phyloP scores from a whole-genome alignment of 2,888 invertebrate genomes.

The Luperina nickerlii region DNA sequence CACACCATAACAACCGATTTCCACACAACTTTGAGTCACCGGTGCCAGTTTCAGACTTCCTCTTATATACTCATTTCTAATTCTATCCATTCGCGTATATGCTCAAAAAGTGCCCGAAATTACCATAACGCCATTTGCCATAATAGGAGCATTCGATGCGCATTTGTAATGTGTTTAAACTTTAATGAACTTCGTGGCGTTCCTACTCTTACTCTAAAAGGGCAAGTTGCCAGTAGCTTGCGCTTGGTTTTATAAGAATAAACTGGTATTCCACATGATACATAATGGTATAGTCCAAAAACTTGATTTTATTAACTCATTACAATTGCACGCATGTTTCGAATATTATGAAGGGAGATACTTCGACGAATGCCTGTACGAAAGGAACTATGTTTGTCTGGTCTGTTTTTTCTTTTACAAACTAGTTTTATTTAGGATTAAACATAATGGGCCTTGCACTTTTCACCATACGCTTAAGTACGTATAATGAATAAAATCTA shows the following conservation, averaged over 20 bases:
- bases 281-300: conserved; percentile 22
- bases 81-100: background rate
- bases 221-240: conserved; percentile 24
- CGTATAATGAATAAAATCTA: background rate
- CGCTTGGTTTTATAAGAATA: conserved; percentile 16
- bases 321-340: conserved; percentile 22
- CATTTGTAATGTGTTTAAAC: conserved; percentile 12
- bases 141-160: background rate
- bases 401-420: conserved; percentile 5
- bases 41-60: background rate
- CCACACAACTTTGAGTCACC: background rate
- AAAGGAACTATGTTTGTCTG: background rate
- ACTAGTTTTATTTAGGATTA: background rate
- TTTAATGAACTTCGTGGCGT: conserved; percentile 15
- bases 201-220: conserved; percentile 31
- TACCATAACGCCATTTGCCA: background rate
- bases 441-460: background rate
- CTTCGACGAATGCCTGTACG: background rate
- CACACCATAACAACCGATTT: background rate
- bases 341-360: conserved; percentile 12
- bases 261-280: conserved; percentile 26
- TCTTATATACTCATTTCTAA: background rate
- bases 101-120: background rate
- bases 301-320: conserved; percentile 27
- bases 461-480: background rate